Evolutionary conservation across 1,140 invertebrate genomes (phyloP), one percentile per base, ranked within the genome.

Genomic region (Psix sp.): DNA sequence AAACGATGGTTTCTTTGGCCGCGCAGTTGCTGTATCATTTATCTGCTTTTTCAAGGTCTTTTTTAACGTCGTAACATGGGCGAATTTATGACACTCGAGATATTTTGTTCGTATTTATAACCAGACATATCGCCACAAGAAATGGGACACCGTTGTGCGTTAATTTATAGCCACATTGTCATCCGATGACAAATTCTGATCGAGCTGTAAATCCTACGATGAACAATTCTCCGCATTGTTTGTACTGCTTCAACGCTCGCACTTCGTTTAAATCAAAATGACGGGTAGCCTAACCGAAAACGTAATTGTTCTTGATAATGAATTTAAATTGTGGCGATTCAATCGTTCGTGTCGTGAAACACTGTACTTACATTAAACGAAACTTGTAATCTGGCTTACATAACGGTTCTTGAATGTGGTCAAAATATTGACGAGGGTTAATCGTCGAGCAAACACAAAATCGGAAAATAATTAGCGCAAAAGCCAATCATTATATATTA

Each of bases 91-190:
- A 77, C 51, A 76, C 76, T 73, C 73, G 74, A 62, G 74, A 79
- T 67, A 72, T 77, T 81, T 75, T 73, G 71, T 81, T 76, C 60
- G 70, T 74, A 82, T 82, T 81, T 78, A 77, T 51, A 26, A 65
- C 31, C 35, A 57, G 68, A 70, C 77, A 77, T 60, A 81, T 78
- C 74, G 66, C 77, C 60, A 62, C 68, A 74, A 80, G 77, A 80
- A 68, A 46, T 21, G 29, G 31, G 33, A 59, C 36, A 26, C 29
- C 70, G 71, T 66, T 73, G 76, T 74, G 76, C 74, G 75, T 76
- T 71, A 80, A 68, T 78, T 76, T 76, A 75, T 77, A 80, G 54
- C 72, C 62, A 75, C 45, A 20, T 49, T 75, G 56, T 70, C 81
- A 78, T 75, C 76, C 74, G 81, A 79, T 74, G 57, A 76, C 70